Conservation (phyloP, 2,888 invertebrate genomes). For the Odontocolon sp. region DNA sequence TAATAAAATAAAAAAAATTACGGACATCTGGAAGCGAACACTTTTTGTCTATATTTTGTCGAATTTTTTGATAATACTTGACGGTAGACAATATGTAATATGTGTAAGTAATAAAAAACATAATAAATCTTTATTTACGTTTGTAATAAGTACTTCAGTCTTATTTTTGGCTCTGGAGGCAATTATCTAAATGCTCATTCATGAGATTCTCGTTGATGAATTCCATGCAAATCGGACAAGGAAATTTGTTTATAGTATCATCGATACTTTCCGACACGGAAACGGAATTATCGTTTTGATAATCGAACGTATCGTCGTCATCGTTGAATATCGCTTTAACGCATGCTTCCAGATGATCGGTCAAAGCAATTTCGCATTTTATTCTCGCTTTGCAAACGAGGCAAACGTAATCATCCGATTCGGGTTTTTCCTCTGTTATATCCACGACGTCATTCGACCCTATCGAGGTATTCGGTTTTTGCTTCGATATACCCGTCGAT, state of each 20-base stretch:
- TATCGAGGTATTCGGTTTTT: background rate
- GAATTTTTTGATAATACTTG: background rate
- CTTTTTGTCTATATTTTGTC: no score
- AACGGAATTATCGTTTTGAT: slow-evolving; percentile 64
- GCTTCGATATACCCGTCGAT: no score
- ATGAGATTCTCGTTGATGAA: slow-evolving; percentile 82
- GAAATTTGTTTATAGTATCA: no score
- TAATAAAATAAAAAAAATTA: no score
- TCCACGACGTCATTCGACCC: slow-evolving; percentile 1
- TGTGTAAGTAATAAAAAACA: background rate
- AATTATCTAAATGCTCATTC: slow-evolving; percentile 84
- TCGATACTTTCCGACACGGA: no score
- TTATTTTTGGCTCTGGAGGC: slow-evolving; percentile 67
- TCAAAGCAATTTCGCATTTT: slow-evolving; percentile 71
- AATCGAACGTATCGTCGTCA: slow-evolving; percentile 76
- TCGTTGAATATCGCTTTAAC: slow-evolving; percentile 79
- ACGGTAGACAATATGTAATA: background rate
- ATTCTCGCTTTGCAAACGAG: slow-evolving; percentile 71
- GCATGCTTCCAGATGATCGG: slow-evolving; percentile 81
- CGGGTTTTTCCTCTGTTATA: slow-evolving; percentile 3
- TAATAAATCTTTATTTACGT: slow-evolving; percentile 29
- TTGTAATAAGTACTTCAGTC: no score
- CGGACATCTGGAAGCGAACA: no score
- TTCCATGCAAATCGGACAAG: slow-evolving; percentile 85
- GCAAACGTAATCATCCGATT: slow-evolving; percentile 64